Conservation (phyloP, 2,888 invertebrate genomes). For the Gymnocheta viridis region DNA sequence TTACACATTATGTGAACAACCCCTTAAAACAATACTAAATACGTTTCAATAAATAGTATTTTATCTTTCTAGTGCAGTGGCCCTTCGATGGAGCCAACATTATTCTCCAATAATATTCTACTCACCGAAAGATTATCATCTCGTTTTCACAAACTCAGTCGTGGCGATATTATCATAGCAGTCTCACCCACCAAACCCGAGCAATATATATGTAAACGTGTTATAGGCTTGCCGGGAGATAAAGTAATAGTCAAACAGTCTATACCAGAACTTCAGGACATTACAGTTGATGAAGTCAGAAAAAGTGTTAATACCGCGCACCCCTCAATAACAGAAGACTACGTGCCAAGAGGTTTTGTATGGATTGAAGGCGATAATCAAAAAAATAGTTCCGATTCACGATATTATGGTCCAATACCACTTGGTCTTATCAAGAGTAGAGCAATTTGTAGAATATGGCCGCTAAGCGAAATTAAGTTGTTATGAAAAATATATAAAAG, state of each 20-base stretch:
- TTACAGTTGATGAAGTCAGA: background rate
- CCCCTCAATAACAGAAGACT: slow-evolving; percentile 78
- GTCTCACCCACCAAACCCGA: slow-evolving; percentile 91
- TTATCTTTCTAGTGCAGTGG: slow-evolving; percentile 88
- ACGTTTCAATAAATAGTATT: background rate
- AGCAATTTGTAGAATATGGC: slow-evolving; percentile 92
- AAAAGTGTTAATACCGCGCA: background rate
- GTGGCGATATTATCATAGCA: slow-evolving; percentile 93
- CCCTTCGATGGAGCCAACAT: slow-evolving; percentile 96
- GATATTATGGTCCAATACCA: slow-evolving; percentile 93
- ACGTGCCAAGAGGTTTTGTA: slow-evolving; percentile 92
- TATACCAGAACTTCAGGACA: slow-evolving; percentile 6
- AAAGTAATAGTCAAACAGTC: slow-evolving; percentile 75
- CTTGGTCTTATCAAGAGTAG: slow-evolving; percentile 91
- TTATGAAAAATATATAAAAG: slow-evolving; percentile 49
- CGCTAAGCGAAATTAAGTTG: slow-evolving; percentile 80
- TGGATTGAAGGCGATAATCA: slow-evolving; percentile 97
- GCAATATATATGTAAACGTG: slow-evolving; percentile 92
- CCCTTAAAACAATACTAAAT: too few relatives aligned
- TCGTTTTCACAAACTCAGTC: slow-evolving; percentile 83
- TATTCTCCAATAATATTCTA: slow-evolving; percentile 90
- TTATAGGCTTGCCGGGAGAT: slow-evolving; percentile 90
- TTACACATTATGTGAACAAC: too few relatives aligned
- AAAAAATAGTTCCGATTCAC: slow-evolving; percentile 92
- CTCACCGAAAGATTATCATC: slow-evolving; percentile 91